A percentile compares a stretch with the other conserved stretches of the same genome.
Conservation (phyloP, 2,888 invertebrate species). For the Maniola hyperantus region DNA sequence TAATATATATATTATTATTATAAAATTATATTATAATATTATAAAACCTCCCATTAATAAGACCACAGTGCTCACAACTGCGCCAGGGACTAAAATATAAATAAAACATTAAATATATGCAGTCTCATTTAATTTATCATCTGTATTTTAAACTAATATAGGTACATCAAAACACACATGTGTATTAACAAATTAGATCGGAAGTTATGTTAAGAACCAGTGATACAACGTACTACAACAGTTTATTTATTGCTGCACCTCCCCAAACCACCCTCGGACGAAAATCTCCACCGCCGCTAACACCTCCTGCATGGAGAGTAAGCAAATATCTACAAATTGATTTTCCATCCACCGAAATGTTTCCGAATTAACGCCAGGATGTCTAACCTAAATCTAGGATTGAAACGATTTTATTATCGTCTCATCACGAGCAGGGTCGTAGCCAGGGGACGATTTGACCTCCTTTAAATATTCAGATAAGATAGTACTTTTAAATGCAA, state of each 20-base stretch:
- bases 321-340: conserved; percentile 47
- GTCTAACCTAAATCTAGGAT: conserved; percentile 57
- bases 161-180: conserved; percentile 79
- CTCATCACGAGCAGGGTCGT: conserved; percentile 53
- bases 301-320: conserved; percentile 35
- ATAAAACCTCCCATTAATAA: too few species aligned
- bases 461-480: neutral
- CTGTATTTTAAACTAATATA: conserved; percentile 72
- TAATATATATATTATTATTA: too few species aligned
- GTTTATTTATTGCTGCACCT: conserved; percentile 49
- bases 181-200: conserved; percentile 72
- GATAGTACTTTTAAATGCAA: neutral
- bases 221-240: conserved; percentile 58
- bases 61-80: too few species aligned
- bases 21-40: too few species aligned
- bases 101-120: conserved; percentile 61
- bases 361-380: conserved; percentile 56
- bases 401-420: conserved; percentile 54
- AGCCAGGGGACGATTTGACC: neutral
- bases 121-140: conserved; percentile 79
- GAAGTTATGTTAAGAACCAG: conserved; percentile 71
- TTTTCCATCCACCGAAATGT: conserved; percentile 44
- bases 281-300: conserved; percentile 16
- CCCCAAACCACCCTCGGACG: conserved; percentile 21
- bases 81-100: too few species aligned